Evolutionary conservation across 2,113 vertebrate genomes (phyloP).

Genomic region (Pomatorhinus ruficollis): DNA sequence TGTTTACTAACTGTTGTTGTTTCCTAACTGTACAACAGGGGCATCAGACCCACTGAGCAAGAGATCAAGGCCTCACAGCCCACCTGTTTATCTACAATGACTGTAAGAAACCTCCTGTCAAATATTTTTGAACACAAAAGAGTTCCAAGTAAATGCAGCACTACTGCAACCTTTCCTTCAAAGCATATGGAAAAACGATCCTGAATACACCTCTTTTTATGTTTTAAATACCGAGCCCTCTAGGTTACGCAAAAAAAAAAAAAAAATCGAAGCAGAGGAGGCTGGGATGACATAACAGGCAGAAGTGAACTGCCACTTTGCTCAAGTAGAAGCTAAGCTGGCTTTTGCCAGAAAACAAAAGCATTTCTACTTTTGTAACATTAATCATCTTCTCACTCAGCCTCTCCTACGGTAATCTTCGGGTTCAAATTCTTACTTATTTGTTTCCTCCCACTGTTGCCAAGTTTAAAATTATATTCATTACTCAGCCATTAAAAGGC

Average conservation of each 20-base stretch:
- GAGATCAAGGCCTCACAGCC: not conserved
- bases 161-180: not conserved
- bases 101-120: not conserved
- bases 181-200: not conserved
- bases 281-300: not conserved
- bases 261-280: not conserved
- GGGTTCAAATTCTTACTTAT: not conserved
- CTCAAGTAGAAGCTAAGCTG: not conserved
- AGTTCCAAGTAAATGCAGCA: not conserved
- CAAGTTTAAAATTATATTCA: constrained; percentile 37
- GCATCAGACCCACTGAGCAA: not conserved
- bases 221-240: not conserved
- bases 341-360: not conserved
- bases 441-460: not conserved
- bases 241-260: not conserved
- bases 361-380: not conserved
- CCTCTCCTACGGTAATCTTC: not conserved
- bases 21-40: rapidly evolving
- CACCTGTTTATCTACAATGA: rapidly evolving
- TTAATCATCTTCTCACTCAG: not conserved
- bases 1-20: too few species aligned
- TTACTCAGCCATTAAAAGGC: constrained; percentile 11
- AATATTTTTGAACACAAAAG: not conserved
- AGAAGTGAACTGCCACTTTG: not conserved
- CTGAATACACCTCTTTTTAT: not conserved